Evolutionary conservation across 2,888 invertebrate species (phyloP).

Genomic region (Hirtodrosophila histrioides): DNA sequence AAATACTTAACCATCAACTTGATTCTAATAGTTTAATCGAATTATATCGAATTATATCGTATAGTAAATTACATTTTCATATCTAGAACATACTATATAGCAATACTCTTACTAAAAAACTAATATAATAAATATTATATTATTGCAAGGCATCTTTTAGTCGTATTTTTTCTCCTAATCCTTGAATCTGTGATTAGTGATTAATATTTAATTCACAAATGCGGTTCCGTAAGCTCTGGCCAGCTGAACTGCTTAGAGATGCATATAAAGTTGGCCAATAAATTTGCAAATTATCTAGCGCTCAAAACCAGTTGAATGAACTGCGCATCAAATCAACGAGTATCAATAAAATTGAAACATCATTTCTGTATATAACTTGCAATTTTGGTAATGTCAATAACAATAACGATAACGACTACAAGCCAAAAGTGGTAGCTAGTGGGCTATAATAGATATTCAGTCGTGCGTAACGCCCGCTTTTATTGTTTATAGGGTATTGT

Average conservation of each 20-base stretch:
- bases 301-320: conserved; percentile 49
- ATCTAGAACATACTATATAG: too few relatives aligned
- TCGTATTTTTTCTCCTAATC: neutral
- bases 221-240: neutral
- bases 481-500: conserved; percentile 24
- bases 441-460: conserved; percentile 36
- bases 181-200: too few relatives aligned
- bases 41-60: too few relatives aligned
- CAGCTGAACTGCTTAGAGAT: neutral
- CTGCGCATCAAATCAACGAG: conserved; percentile 21
- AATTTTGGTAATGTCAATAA: conserved; percentile 17
- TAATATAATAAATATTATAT: neutral
- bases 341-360: conserved; percentile 22
- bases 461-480: conserved; percentile 52
- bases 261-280: conserved; percentile 11
- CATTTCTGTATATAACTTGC: conserved; percentile 31
- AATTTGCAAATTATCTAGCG: conserved; percentile 17
- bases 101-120: too few relatives aligned
- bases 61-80: too few relatives aligned
- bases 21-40: too few relatives aligned
- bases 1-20: too few relatives aligned
- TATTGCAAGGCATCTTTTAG: conserved; percentile 7
- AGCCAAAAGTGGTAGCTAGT: conserved; percentile 48
- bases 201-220: too few relatives aligned
- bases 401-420: conserved; percentile 15